These are phyloP conservation scores for Erinaceus europaeus DNA, from an alignment of 2,113 vertebrate genomes.

Conservation along the genomic window DNA sequence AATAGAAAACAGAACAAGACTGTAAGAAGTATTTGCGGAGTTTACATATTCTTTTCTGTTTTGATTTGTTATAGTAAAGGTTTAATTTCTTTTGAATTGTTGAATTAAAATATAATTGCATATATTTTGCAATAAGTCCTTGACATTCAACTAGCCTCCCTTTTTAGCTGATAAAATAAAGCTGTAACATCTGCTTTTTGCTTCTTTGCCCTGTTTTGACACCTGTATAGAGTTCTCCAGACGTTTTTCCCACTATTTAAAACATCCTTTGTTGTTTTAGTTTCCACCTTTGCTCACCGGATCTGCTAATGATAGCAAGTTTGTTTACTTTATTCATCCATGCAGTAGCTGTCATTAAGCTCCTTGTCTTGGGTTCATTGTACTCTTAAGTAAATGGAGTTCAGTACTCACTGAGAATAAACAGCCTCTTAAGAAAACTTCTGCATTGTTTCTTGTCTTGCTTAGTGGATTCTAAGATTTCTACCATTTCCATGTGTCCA, in stretches of 20 bases:
- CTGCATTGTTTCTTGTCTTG: background rate
- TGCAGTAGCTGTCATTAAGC: background rate
- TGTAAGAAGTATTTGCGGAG: too few species aligned
- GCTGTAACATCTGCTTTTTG: background rate
- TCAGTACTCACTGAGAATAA: constrained; percentile 7
- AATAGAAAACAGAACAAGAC: too few species aligned
- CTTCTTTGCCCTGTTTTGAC: background rate
- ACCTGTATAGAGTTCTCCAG: background rate
- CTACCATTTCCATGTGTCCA: constrained; percentile 66
- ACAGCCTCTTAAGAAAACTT: constrained; percentile 9
- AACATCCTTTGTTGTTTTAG: background rate
- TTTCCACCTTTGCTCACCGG: background rate
- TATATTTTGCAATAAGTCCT: background rate
- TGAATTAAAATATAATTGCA: background rate
- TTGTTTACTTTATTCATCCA: background rate
- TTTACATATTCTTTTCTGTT: too few species aligned
- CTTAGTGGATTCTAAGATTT: constrained; percentile 57
- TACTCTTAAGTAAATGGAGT: background rate
- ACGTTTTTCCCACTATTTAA: background rate
- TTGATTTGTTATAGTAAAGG: too few species aligned
- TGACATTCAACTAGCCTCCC: background rate
- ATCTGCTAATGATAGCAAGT: background rate
- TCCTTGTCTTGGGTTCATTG: background rate
- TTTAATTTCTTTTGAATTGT: background rate
- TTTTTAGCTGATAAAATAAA: background rate